Base-by-base conservation (phyloP, 2,797 vertebrate species). In the Enteromius trimaculatus region DNA sequence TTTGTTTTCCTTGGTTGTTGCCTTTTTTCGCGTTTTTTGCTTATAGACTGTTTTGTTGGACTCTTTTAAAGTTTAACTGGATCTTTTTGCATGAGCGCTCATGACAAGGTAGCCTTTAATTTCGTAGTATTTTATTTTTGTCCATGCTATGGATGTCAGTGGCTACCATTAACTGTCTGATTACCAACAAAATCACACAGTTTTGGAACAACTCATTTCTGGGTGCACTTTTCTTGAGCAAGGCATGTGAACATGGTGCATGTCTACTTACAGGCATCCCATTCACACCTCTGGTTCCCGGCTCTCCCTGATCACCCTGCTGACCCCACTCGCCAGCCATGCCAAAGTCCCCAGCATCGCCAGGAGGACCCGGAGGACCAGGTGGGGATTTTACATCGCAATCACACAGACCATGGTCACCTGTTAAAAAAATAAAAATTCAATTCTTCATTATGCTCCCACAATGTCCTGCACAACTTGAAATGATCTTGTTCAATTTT, bases 291-390 rank as follows among this genome's bases (percentile, higher is more conserved):
- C 0, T 69, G 85, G 80, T 87, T 83, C 98, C 98, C 2, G 92
- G 86, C 9, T 92, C 94, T 23, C 98, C 98, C 1, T 90, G 86
- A 86, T 94, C 90, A 3, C 98, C 98, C 3, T 94, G 93, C 1
- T 86, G 93, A 39, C 98, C 98, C 71, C 93, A 95, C 86, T 98
- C 96, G 74, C 98, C 98, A 1, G 86, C 92, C 87, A 89, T 92
- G 0, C 98, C 98, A 1, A 85, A 55, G 74, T 85, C 80, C n/a
- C 98, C 98, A 0, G 21, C 87, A 2, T 92, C 89, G 11, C 98
- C 98, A 39, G 91, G 89, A 83, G 90, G 92, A 0, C 98, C 98
- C 0, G 88, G 91, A 0, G 23, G 85, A 0, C 97, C 98, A 0
- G 90, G 86, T n/a, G 77, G 86, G 1, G 93, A 89, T 58, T 83